These are phyloP conservation scores for Dreissena polymorpha DNA, from an alignment of 1,140 invertebrate species.

Conservation along the genomic window DNA sequence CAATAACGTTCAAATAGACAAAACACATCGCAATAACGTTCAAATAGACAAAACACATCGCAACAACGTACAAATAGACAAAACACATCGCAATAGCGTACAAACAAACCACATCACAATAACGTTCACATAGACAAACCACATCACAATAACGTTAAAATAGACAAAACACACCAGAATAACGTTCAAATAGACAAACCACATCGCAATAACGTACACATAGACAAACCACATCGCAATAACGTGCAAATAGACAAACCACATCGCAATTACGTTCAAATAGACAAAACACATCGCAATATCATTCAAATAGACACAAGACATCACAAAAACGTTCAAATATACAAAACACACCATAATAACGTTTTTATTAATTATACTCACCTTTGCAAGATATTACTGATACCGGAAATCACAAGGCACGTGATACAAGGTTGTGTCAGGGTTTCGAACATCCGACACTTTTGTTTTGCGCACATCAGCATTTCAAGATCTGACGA, in stretches of 20 bases:
- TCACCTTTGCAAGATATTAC: background rate
- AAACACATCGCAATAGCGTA: background rate
- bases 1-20: background rate
- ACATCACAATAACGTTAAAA: background rate
- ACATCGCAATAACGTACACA: background rate
- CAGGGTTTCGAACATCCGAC: constrained; percentile 17
- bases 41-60: no score
- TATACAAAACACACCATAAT: no score
- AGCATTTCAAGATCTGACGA: background rate
- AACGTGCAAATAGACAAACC: background rate
- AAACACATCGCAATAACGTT: background rate
- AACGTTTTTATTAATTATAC: no score
- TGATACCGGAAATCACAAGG: constrained; percentile 26
- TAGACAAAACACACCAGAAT: background rate
- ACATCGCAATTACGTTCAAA: background rate
- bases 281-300: background rate
- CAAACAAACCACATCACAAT: background rate
- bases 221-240: background rate
- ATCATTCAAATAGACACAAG: background rate
- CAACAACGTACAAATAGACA: background rate
- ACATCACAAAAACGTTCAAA: background rate
- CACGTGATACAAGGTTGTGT: constrained; percentile 51
- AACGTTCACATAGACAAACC: background rate
- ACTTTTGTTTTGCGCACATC: constrained; percentile 11
- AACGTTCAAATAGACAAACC: background rate